phyloP scores from a whole-genome alignment of 2,888 invertebrate genomes.

The Watsonalla binaria region DNA sequence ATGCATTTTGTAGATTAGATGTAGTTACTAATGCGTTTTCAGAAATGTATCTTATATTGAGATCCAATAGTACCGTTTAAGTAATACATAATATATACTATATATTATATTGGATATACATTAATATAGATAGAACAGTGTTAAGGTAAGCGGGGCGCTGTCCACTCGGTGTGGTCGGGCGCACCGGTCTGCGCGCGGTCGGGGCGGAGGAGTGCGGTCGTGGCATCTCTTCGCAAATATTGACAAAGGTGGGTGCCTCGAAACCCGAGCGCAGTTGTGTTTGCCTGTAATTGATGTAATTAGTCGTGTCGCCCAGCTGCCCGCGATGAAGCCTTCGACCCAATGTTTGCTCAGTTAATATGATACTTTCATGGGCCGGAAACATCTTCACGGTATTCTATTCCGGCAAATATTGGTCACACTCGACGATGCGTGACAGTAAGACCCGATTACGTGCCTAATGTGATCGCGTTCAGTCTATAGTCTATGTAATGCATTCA shows the following conservation, averaged over 20 bases:
- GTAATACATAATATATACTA: no score
- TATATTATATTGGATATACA: no score
- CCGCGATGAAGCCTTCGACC: constrained; percentile 48
- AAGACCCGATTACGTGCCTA: constrained; percentile 42
- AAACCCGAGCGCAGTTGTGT: constrained; percentile 66
- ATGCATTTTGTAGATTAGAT: no score
- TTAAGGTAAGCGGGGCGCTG: neutral
- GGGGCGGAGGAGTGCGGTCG: constrained; percentile 18
- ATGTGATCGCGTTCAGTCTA: neutral
- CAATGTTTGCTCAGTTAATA: constrained; percentile 69
- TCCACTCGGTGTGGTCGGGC: neutral
- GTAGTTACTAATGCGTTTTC: no score
- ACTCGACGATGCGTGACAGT: constrained; percentile 67
- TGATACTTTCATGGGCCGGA: constrained; percentile 74
- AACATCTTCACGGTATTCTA: constrained; percentile 69
- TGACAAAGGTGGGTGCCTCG: constrained; percentile 72
- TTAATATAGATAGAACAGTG: no score
- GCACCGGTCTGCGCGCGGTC: constrained; percentile 8
- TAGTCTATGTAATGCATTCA: no score
- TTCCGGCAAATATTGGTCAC: constrained; percentile 71
- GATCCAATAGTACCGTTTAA: no score
- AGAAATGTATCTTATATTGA: no score
- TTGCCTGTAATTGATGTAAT: constrained; percentile 78
- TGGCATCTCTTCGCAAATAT: constrained; percentile 61
- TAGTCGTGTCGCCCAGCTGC: constrained; percentile 77